These are phyloP conservation scores for Muscicapa comitata DNA, from an alignment of 2,797 vertebrate genomes.

Conservation along the genomic window DNA sequence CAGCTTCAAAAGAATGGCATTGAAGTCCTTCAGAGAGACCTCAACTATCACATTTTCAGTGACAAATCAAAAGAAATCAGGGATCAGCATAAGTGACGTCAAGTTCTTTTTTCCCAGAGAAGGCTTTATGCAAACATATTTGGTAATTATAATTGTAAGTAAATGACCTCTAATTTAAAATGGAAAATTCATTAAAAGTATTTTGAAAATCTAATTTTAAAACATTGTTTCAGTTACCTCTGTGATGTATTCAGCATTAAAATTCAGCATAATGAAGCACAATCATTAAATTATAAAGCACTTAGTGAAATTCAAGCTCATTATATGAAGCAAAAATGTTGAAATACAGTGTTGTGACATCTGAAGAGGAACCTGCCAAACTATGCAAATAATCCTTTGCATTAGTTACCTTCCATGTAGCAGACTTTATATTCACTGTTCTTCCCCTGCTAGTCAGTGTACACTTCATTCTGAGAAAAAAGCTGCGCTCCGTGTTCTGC, in stretches of 20 bases:
- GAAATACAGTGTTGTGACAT: constrained; percentile 12
- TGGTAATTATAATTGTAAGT: not conserved
- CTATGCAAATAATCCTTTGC: not conserved
- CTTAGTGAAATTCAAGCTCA: not conserved
- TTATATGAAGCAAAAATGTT: constrained; percentile 3
- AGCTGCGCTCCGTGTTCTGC: constrained; percentile 86
- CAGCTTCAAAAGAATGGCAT: constrained; percentile 31
- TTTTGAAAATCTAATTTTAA: constrained; percentile 24
- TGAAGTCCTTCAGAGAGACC: constrained; percentile 33
- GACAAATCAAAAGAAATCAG: constrained; percentile 6
- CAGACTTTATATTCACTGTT: constrained; percentile 98
- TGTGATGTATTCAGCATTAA: not conserved
- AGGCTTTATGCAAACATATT: not conserved
- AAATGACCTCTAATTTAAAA: constrained; percentile 18
- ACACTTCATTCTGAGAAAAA: constrained; percentile 98
- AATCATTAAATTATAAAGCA: not conserved
- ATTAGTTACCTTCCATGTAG: constrained; percentile 91
- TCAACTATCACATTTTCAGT: not conserved
- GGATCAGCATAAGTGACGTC: not conserved
- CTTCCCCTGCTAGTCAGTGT: constrained; percentile 94
- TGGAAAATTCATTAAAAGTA: not conserved
- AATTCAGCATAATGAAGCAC: constrained; percentile 3
- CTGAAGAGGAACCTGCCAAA: constrained; percentile 17
- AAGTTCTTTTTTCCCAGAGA: not conserved
- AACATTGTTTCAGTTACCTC: constrained; percentile 11